Evolutionary conservation across 2,113 vertebrate genomes (phyloP).

Genomic region (Nothobranchius kuhntae): DNA sequence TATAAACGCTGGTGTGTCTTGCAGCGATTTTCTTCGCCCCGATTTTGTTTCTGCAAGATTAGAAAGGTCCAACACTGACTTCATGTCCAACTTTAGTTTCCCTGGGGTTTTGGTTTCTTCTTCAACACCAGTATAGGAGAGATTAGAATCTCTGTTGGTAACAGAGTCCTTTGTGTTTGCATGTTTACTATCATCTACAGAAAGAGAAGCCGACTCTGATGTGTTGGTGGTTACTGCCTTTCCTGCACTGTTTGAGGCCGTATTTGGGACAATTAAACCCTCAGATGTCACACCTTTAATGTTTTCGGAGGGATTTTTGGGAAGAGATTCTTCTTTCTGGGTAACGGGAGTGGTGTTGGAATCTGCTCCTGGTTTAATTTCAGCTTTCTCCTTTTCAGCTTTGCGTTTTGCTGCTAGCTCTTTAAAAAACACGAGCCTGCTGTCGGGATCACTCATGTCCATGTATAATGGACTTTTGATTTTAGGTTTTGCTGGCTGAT

Average conservation of each 20-base stretch:
- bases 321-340: slow-evolving; percentile 22
- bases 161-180: slow-evolving; percentile 6
- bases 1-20: slow-evolving; percentile 14
- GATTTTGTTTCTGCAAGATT: slow-evolving; percentile 54
- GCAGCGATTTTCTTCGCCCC: slow-evolving; percentile 15
- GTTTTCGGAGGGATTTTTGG: slow-evolving; percentile 10
- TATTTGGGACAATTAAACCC: neutral
- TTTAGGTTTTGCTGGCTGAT: too few relatives aligned
- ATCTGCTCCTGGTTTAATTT: slow-evolving; percentile 31
- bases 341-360: neutral
- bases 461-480: slow-evolving; percentile 14
- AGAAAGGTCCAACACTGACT: neutral
- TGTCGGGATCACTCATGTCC: slow-evolving; percentile 68
- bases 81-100: slow-evolving; percentile 62
- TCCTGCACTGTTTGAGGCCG: slow-evolving; percentile 7
- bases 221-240: slow-evolving; percentile 16
- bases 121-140: slow-evolving; percentile 13
- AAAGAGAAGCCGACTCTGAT: neutral
- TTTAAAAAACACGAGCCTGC: slow-evolving; percentile 67
- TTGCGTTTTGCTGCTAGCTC: slow-evolving; percentile 68
- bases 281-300: neutral
- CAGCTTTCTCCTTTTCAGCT: slow-evolving; percentile 36
- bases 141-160: slow-evolving; percentile 9
- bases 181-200: slow-evolving; percentile 20
- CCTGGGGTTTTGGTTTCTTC: slow-evolving; percentile 51